phyloP scores from a whole-genome alignment of 2,888 invertebrate species.

The Nineta flava region DNA sequence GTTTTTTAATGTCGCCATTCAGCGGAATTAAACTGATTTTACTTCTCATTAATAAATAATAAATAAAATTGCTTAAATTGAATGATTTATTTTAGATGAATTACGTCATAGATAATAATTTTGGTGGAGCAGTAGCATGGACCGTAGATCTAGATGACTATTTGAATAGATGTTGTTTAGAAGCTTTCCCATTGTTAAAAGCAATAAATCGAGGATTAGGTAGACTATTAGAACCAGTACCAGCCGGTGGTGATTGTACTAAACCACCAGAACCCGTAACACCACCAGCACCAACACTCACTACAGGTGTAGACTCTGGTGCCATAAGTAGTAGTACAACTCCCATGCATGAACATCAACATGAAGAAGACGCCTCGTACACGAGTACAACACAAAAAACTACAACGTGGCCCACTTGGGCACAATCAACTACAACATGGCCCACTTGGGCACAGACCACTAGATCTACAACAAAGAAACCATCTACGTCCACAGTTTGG shows the following conservation, averaged over 20 bases:
- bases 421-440: slow-evolving; percentile 14
- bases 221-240: slow-evolving; percentile 33
- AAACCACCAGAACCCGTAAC: slow-evolving; percentile 57
- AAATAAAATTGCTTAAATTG: no score
- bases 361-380: slow-evolving; percentile 2
- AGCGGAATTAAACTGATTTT: no score
- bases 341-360: slow-evolving; percentile 8
- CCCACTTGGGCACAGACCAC: slow-evolving; percentile 21
- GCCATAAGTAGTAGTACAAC: slow-evolving; percentile 17
- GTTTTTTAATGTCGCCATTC: no score
- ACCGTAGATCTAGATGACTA: slow-evolving; percentile 81
- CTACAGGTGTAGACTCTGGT: slow-evolving; percentile 47
- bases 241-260: slow-evolving; percentile 41
- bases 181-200: slow-evolving; percentile 60
- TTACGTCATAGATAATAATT: slow-evolving; percentile 54
- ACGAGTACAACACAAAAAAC: slow-evolving; percentile 9
- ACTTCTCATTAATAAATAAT: no score
- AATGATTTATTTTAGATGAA: slow-evolving; percentile 32
- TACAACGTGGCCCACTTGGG: slow-evolving; percentile 14
- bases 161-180: slow-evolving; percentile 65
- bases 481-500: slow-evolving; percentile 19
- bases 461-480: slow-evolving; percentile 15
- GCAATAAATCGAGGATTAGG: slow-evolving; percentile 65
- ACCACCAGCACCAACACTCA: slow-evolving; percentile 58
- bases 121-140: slow-evolving; percentile 76